These are phyloP conservation scores for Holothuria scabra DNA, from an alignment of 53 echinoderm and acorn worm species.

Conservation along the genomic window DNA sequence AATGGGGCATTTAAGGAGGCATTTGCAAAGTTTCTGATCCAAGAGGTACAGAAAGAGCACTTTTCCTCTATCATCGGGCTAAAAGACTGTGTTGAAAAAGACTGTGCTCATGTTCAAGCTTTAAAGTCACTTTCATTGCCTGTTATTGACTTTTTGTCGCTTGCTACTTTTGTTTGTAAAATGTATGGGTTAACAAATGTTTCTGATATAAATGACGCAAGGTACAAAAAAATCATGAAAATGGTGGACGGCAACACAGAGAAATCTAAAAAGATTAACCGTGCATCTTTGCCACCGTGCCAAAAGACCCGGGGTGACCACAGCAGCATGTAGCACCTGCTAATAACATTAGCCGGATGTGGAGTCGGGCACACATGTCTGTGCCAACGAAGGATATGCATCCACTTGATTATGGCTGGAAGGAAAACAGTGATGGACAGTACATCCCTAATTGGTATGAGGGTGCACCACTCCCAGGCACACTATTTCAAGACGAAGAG, in stretches of 20 bases:
- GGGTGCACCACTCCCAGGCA: slow-evolving; percentile 11
- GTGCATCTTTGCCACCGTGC: slow-evolving; percentile 58
- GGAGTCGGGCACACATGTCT: slow-evolving; percentile 47
- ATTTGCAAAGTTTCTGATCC: slow-evolving; percentile 13
- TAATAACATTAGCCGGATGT: slow-evolving; percentile 10
- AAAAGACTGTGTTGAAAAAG: slow-evolving; percentile 41
- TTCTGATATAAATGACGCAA: slow-evolving; percentile 44
- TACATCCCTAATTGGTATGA: slow-evolving; percentile 21
- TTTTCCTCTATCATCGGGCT: slow-evolving; percentile 21
- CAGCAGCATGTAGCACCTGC: slow-evolving; percentile 34
- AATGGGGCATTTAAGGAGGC: slow-evolving; percentile 44
- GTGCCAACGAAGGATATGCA: neutral
- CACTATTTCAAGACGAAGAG: neutral
- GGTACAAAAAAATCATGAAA: slow-evolving; percentile 39
- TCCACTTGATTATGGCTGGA: slow-evolving; percentile 3
- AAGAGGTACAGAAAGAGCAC: slow-evolving; percentile 23
- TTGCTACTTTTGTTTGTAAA: slow-evolving; percentile 50
- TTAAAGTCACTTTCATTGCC: slow-evolving; percentile 9
- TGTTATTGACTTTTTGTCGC: neutral
- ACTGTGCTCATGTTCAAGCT: slow-evolving; percentile 12
- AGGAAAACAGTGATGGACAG: neutral
- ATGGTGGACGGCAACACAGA: slow-evolving; percentile 1
- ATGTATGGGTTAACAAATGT: slow-evolving; percentile 36
- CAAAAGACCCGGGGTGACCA: slow-evolving; percentile 9
- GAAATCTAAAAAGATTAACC: slow-evolving; percentile 45